These are phyloP conservation scores for Drosophila jambulina DNA, from an alignment of 1,140 invertebrate genomes.

Conservation along the genomic window DNA sequence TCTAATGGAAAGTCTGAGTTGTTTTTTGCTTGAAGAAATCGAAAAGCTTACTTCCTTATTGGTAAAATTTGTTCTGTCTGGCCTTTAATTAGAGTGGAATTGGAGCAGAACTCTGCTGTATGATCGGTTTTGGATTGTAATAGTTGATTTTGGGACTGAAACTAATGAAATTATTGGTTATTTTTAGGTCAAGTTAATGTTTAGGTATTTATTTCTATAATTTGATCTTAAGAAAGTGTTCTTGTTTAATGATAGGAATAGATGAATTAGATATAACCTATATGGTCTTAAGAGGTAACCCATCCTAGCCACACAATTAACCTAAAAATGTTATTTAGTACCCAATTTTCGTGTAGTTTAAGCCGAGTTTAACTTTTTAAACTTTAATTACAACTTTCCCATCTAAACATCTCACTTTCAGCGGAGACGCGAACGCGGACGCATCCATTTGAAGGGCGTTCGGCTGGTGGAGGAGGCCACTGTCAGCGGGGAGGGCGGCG, in stretches of 20 bases:
- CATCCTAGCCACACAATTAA: background rate
- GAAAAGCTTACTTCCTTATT: constrained; percentile 11
- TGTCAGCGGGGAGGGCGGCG: constrained; percentile 86
- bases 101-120: constrained; percentile 26
- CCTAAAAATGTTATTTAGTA: background rate
- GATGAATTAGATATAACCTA: too few species aligned
- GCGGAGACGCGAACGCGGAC: constrained; percentile 92
- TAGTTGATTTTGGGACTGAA: background rate
- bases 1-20: constrained; percentile 19
- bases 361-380: background rate
- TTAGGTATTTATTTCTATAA: background rate
- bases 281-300: background rate
- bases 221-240: background rate
- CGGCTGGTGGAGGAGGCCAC: constrained; percentile 91
- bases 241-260: too few species aligned
- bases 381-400: constrained; percentile 35
- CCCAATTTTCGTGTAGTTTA: background rate
- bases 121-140: constrained; percentile 7
- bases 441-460: constrained; percentile 90
- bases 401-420: constrained; percentile 83
- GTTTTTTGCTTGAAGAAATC: constrained; percentile 2
- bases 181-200: background rate
- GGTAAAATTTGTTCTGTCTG: background rate
- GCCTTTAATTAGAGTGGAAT: constrained; percentile 17
- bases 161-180: background rate